A percentile compares a stretch with the other conserved stretches of the same genome.
These are phyloP conservation scores for Metallyticus violacea DNA, from an alignment of 2,888 invertebrate genomes.

Conservation along the genomic window DNA sequence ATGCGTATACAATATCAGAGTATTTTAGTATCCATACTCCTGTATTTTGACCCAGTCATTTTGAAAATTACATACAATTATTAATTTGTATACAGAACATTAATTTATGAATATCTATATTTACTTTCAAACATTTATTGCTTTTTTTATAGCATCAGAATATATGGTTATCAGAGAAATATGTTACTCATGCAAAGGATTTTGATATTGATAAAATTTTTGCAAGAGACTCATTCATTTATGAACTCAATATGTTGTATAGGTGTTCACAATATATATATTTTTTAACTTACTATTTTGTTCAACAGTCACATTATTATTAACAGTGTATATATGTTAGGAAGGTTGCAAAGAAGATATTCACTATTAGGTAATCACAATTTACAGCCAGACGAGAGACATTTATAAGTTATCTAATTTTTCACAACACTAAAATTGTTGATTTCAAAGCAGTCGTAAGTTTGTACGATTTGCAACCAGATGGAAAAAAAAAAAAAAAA, in stretches of 20 bases:
- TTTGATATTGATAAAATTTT: background rate
- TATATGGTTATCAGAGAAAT: background rate
- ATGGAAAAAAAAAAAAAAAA: background rate
- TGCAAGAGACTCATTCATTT: background rate
- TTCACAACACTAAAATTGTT: background rate
- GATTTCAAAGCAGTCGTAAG: background rate
- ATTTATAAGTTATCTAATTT: background rate
- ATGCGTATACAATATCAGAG: background rate
- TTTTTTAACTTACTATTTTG: background rate
- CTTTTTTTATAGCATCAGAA: background rate
- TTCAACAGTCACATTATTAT: background rate
- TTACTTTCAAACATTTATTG: background rate
- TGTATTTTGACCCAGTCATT: background rate
- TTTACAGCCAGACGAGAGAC: background rate
- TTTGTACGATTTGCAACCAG: background rate
- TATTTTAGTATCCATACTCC: background rate
- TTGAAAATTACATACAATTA: constrained; percentile 10
- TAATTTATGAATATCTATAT: background rate
- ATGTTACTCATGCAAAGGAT: constrained; percentile 4
- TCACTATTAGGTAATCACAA: background rate
- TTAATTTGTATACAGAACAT: constrained; percentile 9
- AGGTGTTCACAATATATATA: no score
- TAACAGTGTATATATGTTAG: background rate
- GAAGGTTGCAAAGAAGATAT: background rate
- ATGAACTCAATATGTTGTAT: background rate